Evolutionary conservation across 2,888 invertebrate genomes (phyloP).

Genomic region (Nipponacmea schrenckii): DNA sequence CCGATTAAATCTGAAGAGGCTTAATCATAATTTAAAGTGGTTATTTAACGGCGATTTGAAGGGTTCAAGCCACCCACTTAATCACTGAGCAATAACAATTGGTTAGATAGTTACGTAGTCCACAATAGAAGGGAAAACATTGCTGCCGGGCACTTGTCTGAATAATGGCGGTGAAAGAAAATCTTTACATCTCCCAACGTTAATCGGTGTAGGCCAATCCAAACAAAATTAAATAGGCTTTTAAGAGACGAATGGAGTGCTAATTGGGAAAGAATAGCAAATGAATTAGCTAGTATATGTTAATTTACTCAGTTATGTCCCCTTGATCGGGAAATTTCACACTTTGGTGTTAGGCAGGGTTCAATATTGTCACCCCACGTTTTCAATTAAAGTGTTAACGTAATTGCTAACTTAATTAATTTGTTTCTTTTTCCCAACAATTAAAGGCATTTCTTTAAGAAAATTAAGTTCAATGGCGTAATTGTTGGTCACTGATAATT

Average conservation of each 20-base stretch:
- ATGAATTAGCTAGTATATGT: constrained; percentile 2
- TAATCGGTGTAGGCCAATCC: not conserved
- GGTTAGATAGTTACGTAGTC: not conserved
- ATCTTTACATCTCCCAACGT: no score
- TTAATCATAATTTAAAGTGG: constrained; percentile 1
- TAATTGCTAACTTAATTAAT: not conserved
- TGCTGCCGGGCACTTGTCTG: not conserved
- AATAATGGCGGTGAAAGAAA: no score
- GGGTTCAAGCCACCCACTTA: not conserved
- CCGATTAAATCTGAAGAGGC: not conserved
- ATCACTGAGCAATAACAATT: not conserved
- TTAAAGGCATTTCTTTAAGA: no score
- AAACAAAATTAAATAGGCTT: not conserved
- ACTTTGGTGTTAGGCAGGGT: not conserved
- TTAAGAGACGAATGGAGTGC: not conserved
- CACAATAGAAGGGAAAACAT: constrained; percentile 3
- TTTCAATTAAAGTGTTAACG: constrained; percentile 1
- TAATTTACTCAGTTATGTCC: not conserved
- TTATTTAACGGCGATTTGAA: not conserved
- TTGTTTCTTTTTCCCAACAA: not conserved
- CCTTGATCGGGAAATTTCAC: not conserved
- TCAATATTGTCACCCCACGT: not conserved
- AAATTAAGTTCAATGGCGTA: no score
- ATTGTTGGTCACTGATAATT: no score
- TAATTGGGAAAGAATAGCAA: not conserved